These are phyloP conservation scores for Phania funesta DNA, from an alignment of 2,888 invertebrate species.

Conservation along the genomic window DNA sequence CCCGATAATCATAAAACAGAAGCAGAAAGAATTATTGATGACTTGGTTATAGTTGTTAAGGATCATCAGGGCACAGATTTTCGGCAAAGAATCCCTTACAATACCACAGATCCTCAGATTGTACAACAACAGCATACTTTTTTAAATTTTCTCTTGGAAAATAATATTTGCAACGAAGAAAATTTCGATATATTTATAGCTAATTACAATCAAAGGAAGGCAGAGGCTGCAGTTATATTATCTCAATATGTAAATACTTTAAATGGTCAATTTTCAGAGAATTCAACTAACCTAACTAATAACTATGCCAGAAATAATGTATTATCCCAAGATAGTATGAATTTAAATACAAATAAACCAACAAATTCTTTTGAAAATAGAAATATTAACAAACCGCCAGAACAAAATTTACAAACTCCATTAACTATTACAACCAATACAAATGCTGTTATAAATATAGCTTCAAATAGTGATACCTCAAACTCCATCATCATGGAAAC, in stretches of 20 bases:
- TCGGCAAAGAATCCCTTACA: slow-evolving; percentile 70
- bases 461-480: not conserved
- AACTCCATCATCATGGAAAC: not conserved
- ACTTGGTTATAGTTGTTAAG: slow-evolving; percentile 74
- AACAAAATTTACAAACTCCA: slow-evolving; percentile 2
- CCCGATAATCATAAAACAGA: slow-evolving; percentile 78
- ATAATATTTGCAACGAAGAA: slow-evolving; percentile 73
- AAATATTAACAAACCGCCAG: not conserved
- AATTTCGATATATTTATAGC: slow-evolving; percentile 74
- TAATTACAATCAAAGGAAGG: slow-evolving; percentile 70
- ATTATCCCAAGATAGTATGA: not conserved
- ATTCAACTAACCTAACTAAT: not conserved
- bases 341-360: slow-evolving; percentile 13
- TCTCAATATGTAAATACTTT: slow-evolving; percentile 18
- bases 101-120: slow-evolving; percentile 70
- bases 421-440: not conserved
- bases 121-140: slow-evolving; percentile 70
- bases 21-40: slow-evolving; percentile 76
- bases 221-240: slow-evolving; percentile 70
- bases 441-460: not conserved
- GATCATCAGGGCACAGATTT: slow-evolving; percentile 69
- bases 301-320: not conserved
- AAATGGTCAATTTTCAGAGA: slow-evolving; percentile 5
- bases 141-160: slow-evolving; percentile 72
- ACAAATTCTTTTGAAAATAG: not conserved